phyloP scores from a whole-genome alignment of 2,113 vertebrate species.

The Pomatorhinus ruficollis region DNA sequence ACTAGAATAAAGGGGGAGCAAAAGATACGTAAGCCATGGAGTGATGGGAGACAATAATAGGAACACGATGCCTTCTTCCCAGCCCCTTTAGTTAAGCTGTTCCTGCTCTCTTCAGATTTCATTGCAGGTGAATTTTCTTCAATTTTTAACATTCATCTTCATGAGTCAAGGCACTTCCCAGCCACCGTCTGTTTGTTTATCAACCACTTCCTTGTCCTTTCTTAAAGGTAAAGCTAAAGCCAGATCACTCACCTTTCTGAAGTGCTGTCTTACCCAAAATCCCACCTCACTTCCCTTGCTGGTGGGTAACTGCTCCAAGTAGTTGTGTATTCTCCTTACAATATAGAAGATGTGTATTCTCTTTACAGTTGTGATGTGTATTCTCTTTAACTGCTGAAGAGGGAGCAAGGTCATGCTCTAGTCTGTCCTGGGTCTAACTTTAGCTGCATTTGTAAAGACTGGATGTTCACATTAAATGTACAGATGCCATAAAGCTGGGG shows the following conservation, averaged over 20 bases:
- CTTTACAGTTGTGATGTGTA: too few species aligned
- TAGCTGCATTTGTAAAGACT: not conserved
- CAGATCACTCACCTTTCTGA: not conserved
- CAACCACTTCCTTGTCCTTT: not conserved
- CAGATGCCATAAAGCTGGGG: not conserved
- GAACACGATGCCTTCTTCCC: not conserved
- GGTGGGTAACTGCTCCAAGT: not conserved
- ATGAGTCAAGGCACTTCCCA: not conserved
- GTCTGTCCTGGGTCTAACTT: not conserved
- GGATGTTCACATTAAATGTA: not conserved
- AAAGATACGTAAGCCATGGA: not conserved
- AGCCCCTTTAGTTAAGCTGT: not conserved
- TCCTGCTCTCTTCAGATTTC: not conserved
- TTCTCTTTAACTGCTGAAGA: not conserved
- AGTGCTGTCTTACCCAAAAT: not conserved
- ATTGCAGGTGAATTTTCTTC: not conserved
- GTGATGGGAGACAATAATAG: not conserved
- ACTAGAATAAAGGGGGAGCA: not conserved
- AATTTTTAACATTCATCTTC: not conserved
- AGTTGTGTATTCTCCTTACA: too few species aligned
- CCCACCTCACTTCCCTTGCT: not conserved
- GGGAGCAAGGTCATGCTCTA: not conserved
- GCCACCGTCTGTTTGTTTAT: not conserved
- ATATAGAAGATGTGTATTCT: too few species aligned
- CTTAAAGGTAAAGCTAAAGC: not conserved